Evolutionary conservation across 1,140 invertebrate species (phyloP).

Genomic region (Drosophila serrata): DNA sequence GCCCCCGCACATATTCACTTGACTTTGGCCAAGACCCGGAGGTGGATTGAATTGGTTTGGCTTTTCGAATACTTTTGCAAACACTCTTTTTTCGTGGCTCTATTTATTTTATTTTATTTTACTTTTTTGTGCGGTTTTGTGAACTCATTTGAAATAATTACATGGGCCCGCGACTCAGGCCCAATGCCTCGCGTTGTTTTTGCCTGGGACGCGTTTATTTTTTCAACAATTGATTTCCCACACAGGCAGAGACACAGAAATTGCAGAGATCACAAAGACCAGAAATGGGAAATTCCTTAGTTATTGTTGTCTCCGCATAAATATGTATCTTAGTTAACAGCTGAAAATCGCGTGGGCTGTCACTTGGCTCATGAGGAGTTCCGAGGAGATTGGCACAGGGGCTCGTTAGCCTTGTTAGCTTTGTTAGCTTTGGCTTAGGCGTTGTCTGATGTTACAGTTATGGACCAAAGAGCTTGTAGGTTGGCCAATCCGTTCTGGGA

Average conservation of each 20-base stretch:
- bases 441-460: slow-evolving; percentile 38
- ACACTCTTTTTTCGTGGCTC: slow-evolving; percentile 1
- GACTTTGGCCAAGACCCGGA: slow-evolving; percentile 44
- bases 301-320: slow-evolving; percentile 59
- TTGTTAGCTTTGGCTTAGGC: slow-evolving; percentile 47
- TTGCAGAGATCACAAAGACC: slow-evolving; percentile 65
- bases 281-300: slow-evolving; percentile 77
- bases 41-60: slow-evolving; percentile 46
- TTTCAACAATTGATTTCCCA: slow-evolving; percentile 76
- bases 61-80: slow-evolving; percentile 13
- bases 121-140: slow-evolving; percentile 55
- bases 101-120: slow-evolving; percentile 29
- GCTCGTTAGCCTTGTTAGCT: slow-evolving; percentile 51
- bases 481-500: slow-evolving; percentile 46
- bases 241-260: slow-evolving; percentile 46
- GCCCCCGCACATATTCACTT: slow-evolving; percentile 43
- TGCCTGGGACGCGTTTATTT: slow-evolving; percentile 37
- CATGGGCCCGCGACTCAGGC: slow-evolving; percentile 36
- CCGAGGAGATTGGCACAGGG: slow-evolving; percentile 3
- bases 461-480: slow-evolving; percentile 27
- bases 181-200: slow-evolving; percentile 31
- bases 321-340: slow-evolving; percentile 67
- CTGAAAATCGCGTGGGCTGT: slow-evolving; percentile 51
- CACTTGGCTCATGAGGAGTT: slow-evolving; percentile 15
- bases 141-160: slow-evolving; percentile 79